Base-by-base conservation (phyloP, 2,113 vertebrate genomes). In the Actenoides hombroni region DNA sequence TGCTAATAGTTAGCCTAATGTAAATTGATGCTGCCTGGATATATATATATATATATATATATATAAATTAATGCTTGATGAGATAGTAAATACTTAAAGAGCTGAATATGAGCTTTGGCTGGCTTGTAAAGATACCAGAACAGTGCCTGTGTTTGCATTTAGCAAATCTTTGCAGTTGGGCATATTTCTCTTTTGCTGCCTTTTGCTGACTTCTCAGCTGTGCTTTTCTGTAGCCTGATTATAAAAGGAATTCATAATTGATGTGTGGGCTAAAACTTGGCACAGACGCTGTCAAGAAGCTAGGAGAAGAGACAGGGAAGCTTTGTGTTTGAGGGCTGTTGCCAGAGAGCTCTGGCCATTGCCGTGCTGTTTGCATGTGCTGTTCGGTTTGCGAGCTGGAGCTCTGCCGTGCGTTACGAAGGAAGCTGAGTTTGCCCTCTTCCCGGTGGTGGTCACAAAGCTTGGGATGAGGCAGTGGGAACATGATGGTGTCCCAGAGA, bases 201-300 rank as follows among this genome's bases (percentile, higher is more conserved):
- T 94, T 86, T 18, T 87, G 35, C 49, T 17, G 12, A 59, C 68
- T 95, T 95, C 51, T 95, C 46, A 75, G 69, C 60, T 94, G 59
- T 64, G 79, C 48, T 86, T 83, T 83, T 94, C 60, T 96, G 82
- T 69, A 85, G 53, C 11, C 1, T 64, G 39, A 57, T 86, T 90
- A 44, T 84, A 88, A 88, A 81, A 59, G 75, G 89, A 79, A 95
- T 95, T 94, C 39, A 37, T 93, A 96, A 95, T 93, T 92, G 86
- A 61, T 90, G 86, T 69, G 94, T 96, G 90, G 96, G 96, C 88
- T 92, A 78, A 83, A 92, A 76, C 92, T 94, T 96, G 88, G 83
- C 90, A 78, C 88, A 84, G 88, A 86, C 84, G 76, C 77, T 93
- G 80, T 92, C 83, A 92, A 89, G 86, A 86, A 78, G 73, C 83